Evolutionary conservation across 2,113 vertebrate genomes (phyloP).

Genomic region (Alces alces): DNA sequence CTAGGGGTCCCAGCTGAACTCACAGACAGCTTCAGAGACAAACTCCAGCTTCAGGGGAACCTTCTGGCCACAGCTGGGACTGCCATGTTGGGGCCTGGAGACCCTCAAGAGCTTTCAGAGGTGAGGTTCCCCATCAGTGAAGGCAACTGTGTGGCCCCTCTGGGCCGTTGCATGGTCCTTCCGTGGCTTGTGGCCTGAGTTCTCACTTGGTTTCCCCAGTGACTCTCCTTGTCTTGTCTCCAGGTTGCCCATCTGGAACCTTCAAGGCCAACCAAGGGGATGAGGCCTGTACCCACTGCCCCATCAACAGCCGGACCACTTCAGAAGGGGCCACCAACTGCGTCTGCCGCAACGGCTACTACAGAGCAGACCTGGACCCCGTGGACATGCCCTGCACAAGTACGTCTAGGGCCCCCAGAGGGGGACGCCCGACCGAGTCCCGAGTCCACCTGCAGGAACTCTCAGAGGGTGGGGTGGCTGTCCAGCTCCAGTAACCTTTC

Average conservation of each 20-base stretch:
- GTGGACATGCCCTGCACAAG: conserved; percentile 94
- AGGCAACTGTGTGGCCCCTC: not conserved
- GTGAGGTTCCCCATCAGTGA: not conserved
- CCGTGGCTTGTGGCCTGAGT: not conserved
- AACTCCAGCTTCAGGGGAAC: not conserved
- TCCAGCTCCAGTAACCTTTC: not conserved
- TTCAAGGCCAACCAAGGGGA: conserved; percentile 95
- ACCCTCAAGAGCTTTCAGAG: not conserved
- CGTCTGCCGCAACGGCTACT: conserved; percentile 89
- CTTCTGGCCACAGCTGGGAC: not conserved
- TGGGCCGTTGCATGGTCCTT: accelerated
- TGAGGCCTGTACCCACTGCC: conserved; percentile 88
- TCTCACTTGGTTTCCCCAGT: not conserved
- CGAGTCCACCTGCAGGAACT: not conserved
- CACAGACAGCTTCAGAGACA: not conserved
- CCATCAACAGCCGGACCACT: conserved; percentile 92
- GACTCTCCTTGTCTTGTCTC: conserved; percentile 39
- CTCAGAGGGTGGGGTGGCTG: not conserved
- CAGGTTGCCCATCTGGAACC: conserved; percentile 89
- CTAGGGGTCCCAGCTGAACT: not conserved
- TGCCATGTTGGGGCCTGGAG: not conserved
- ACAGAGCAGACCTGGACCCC: conserved; percentile 90
- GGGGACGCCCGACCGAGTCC: accelerated
- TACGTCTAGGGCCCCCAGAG: conserved; percentile 69
- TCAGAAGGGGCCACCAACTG: conserved; percentile 92